These are phyloP conservation scores for Nothobranchius furzeri DNA, from an alignment of 2,113 vertebrate genomes.

Conservation along the genomic window DNA sequence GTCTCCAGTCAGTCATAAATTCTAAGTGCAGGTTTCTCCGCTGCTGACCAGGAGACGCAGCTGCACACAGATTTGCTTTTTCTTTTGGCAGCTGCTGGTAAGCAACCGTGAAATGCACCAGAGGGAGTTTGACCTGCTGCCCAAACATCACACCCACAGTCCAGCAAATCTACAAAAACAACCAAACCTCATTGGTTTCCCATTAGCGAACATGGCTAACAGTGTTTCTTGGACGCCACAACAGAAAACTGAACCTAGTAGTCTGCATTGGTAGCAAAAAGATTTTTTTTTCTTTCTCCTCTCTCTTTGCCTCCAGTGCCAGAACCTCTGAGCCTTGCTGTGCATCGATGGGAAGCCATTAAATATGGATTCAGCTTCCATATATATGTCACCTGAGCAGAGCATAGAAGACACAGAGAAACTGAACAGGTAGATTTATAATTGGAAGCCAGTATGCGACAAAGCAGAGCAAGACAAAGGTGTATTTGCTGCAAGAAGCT, in stretches of 20 bases:
- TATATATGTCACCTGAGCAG: slow-evolving; percentile 12
- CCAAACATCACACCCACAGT: background rate
- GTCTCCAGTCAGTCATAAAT: background rate
- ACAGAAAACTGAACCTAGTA: background rate
- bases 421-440: slow-evolving; percentile 3
- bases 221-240: slow-evolving; percentile 9
- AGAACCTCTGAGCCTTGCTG: slow-evolving; percentile 8
- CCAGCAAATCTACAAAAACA: slow-evolving; percentile 27
- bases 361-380: background rate
- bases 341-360: slow-evolving; percentile 4
- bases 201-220: slow-evolving; percentile 13
- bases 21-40: slow-evolving; percentile 2
- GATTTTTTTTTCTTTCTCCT: background rate
- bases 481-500: slow-evolving; percentile 12
- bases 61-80: slow-evolving; percentile 15
- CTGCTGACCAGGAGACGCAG: slow-evolving; percentile 17
- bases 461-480: slow-evolving; percentile 25
- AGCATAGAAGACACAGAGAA: background rate
- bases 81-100: slow-evolving; percentile 8
- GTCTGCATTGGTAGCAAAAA: background rate
- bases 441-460: slow-evolving; percentile 8
- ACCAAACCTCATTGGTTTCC: slow-evolving; percentile 15
- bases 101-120: slow-evolving; percentile 19
- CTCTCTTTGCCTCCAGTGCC: background rate
- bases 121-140: slow-evolving; percentile 10